A percentile compares a stretch with the other conserved stretches of the same genome.
phyloP scores from a whole-genome alignment of 2,113 vertebrate species.

The Suncus etruscus region DNA sequence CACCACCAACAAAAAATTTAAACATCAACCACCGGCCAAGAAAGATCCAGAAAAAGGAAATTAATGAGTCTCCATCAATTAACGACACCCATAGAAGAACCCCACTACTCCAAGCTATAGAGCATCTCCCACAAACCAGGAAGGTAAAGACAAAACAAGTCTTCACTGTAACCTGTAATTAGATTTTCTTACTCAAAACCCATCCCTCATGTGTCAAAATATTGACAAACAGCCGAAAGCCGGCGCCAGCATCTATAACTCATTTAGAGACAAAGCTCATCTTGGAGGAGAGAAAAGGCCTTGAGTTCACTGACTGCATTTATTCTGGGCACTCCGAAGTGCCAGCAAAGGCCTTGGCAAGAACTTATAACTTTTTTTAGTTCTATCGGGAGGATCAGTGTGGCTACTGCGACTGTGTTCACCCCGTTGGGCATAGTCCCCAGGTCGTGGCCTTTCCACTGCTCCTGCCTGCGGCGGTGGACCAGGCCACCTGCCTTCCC shows the following conservation, averaged over 20 bases:
- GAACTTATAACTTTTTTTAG: constrained; percentile 64
- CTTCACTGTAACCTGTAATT: constrained; percentile 58
- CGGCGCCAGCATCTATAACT: constrained; percentile 55
- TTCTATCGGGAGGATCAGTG: background rate
- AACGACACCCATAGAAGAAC: background rate
- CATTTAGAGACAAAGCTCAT: constrained; percentile 46
- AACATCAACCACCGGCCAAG: too few relatives aligned
- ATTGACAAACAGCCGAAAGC: constrained; percentile 66
- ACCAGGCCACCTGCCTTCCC: background rate
- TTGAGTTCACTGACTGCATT: background rate
- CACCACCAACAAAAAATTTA: background rate
- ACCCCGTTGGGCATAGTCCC: background rate
- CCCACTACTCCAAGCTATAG: background rate
- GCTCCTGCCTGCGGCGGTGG: background rate
- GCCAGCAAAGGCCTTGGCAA: background rate
- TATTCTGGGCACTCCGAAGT: background rate
- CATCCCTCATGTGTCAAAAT: constrained; percentile 73
- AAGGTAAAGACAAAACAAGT: constrained; percentile 26
- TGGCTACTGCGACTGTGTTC: background rate
- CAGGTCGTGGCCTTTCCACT: background rate
- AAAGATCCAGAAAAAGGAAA: background rate
- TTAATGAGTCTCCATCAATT: background rate
- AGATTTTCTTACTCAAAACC: constrained; percentile 66
- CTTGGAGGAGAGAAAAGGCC: background rate
- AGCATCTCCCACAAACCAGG: background rate